Base-by-base conservation (phyloP, 2,888 invertebrate species). In the Tanytarsus gracilentus region DNA sequence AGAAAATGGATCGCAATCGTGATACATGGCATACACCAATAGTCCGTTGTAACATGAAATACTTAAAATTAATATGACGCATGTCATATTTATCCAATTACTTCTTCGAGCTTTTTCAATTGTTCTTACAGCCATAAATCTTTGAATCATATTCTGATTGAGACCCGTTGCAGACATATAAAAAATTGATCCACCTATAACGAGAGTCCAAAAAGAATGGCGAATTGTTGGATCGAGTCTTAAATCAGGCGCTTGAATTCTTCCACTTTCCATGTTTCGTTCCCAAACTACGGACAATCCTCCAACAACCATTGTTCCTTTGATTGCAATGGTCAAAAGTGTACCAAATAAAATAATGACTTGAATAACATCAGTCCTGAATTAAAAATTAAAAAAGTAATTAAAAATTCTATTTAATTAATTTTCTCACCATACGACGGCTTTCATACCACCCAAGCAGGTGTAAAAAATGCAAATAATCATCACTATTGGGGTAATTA, bases 71-170 rank as follows among this genome's bases (percentile, higher is more conserved):
- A 75, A 65, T 21, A 79, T 73, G 66, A 82, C 76, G 5, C 84
- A 84, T 36, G 79, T 69, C 62, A 79, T 78, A 66, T 84, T 85
- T 36, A 78, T 66, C 71, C 81, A 79, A 21, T 85, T 76, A 18
- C 84, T 80, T 71, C 84, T 79, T 72, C 78, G 79, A 4, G 86
- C 86, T n/a, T 80, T 77, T 61, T 75, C 75, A 21, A 87, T 68
- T 1, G 77, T 81, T 0, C 85, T 84, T 39, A 88, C 72, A 1
- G 86, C 78, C 48, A 88, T 75, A 66, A 87, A 86, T 64, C 88
- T 76, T 67, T 89, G 89, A 2, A 88, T 79, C 84, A 88, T 86
- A n/a, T 83, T 84, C 69, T 89, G 88, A 70, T 86, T 88, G n/a
- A 86, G 81, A 0, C 82, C 78, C 62, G 84, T 81, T 16, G 82